Evolutionary conservation across 2,797 vertebrate genomes (phyloP), one percentile per base, ranked within the genome.

Genomic region (Diglossa cyanea): DNA sequence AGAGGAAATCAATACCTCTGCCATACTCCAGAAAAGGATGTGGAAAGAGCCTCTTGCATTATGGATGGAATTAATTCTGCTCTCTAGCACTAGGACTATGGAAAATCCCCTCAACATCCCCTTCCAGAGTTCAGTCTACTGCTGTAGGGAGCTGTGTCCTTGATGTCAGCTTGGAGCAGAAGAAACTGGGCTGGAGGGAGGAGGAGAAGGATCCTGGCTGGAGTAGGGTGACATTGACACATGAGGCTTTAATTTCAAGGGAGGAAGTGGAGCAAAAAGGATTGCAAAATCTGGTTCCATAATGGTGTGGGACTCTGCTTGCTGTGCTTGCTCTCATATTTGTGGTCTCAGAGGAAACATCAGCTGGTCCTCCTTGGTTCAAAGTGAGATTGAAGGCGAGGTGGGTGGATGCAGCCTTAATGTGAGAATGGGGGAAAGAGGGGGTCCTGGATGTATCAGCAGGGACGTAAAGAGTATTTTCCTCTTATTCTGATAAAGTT

Each of bases 161-260:
- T 74, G 78, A 71, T 72, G 77, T 83, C 85, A 63, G 45, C 67
- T 85, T 0, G 0, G 84, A 86, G 78, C 57, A 88, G 87, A 53
- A 68, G 63, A 71, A 79, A 53, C 24, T 2, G 13, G 77, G 67
- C 30, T 85, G 63, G 63, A 87, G 55, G 53, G 74, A 89, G 44
- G 57, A 92, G 37, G 19, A 90, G 70, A 89, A 58, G 62, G 47
- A 18, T 84, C 74, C 88, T 93, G 90, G 50, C 75, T 89, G 45
- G 61, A 28, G 1, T 11, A 23, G 71, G 35, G 48, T 61, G 89
- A 80, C 61, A 39, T 20, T 77, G 84, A 71, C 78, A 92, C 89
- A 95, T 15, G 75, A 95, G 90, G 78, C 31, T 95, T 95, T 95
- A 33, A 95, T 96, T 94, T 88, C 78, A 65, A 68, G 57, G 68